Evolutionary conservation across 2,888 invertebrate genomes (phyloP).

Genomic region (Leptothorax acervorum): DNA sequence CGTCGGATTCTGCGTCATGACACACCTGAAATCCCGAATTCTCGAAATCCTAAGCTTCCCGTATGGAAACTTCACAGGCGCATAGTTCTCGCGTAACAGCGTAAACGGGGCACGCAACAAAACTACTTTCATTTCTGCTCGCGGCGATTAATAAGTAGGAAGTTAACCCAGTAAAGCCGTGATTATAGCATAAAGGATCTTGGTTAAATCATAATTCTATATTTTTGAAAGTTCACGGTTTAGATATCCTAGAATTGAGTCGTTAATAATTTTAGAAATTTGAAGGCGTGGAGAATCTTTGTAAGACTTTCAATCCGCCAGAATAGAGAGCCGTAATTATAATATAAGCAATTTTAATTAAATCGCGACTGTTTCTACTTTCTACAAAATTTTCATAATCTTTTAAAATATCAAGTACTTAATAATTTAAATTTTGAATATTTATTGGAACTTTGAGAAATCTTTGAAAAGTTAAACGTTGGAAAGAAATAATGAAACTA

Average conservation of each 20-base stretch:
- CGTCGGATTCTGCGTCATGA: background rate
- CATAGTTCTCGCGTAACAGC: slow-evolving; percentile 46
- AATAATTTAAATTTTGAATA: background rate
- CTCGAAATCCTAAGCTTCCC: background rate
- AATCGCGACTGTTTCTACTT: background rate
- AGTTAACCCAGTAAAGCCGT: slow-evolving; percentile 40
- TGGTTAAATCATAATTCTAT: background rate
- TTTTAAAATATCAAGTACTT: background rate
- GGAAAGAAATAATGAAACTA: too few relatives aligned
- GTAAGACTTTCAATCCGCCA: background rate
- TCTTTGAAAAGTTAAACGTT: background rate
- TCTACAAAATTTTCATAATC: background rate
- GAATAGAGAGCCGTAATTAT: background rate
- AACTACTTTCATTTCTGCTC: slow-evolving; percentile 57
- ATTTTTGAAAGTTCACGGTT: background rate
- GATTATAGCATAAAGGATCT: background rate
- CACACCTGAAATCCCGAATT: background rate
- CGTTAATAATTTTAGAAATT: background rate
- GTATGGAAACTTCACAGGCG: slow-evolving; percentile 1
- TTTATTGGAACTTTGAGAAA: background rate
- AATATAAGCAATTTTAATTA: background rate
- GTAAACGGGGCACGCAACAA: slow-evolving; percentile 43
- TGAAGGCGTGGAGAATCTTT: background rate
- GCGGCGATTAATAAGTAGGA: slow-evolving; percentile 53
- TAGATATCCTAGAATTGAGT: background rate